These are phyloP conservation scores for Psilopsiagon aymara DNA, from an alignment of 2,113 vertebrate genomes.

Conservation along the genomic window DNA sequence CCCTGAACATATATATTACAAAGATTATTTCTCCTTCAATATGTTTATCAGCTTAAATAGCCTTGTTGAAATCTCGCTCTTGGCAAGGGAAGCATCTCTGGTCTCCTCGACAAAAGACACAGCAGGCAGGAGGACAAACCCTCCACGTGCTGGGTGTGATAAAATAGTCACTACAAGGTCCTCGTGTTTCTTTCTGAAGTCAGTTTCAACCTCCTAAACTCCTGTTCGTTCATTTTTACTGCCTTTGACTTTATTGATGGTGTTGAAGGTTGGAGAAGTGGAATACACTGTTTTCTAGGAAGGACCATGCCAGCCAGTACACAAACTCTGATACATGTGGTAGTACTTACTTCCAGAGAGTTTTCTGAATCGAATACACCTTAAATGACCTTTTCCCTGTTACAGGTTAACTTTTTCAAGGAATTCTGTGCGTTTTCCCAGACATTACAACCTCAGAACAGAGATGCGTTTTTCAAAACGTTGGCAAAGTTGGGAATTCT, in stretches of 20 bases:
- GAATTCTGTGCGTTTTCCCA: slow-evolving; percentile 99
- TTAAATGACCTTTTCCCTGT: not conserved
- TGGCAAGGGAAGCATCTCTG: not conserved
- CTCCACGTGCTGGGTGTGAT: not conserved
- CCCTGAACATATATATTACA: not conserved
- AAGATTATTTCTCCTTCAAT: not conserved
- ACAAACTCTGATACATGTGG: not conserved
- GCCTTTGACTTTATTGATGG: not conserved
- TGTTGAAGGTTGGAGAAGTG: not conserved
- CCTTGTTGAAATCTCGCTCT: not conserved
- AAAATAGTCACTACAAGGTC: not conserved
- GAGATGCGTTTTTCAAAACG: slow-evolving; percentile 98
- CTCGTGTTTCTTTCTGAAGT: not conserved
- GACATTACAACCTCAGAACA: slow-evolving; percentile 97
- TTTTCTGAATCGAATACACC: not conserved
- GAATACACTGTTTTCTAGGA: not conserved
- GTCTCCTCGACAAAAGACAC: not conserved
- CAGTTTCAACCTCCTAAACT: not conserved
- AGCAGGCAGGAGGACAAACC: not conserved
- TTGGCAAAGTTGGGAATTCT: slow-evolving; percentile 96
- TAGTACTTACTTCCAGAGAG: not conserved
- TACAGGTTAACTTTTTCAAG: slow-evolving; percentile 98
- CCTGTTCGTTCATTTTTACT: not conserved
- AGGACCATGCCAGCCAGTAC: not conserved
- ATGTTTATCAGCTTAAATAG: not conserved